phyloP scores from a whole-genome alignment of 1,140 invertebrate genomes.

The Proales similis region DNA sequence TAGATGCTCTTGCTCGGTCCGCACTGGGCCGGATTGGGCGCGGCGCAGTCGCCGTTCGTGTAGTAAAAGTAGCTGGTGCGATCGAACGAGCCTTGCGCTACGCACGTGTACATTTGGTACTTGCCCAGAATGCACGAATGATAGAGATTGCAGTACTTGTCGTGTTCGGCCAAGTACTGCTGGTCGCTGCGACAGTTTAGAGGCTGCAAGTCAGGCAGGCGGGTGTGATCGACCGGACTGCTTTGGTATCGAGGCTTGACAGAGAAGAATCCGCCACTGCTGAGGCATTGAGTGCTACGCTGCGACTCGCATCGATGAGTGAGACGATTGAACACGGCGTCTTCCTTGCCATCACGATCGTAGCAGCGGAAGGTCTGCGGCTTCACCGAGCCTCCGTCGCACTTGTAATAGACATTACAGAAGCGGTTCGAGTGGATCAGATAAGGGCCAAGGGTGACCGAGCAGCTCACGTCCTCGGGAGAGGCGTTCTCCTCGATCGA shows the following conservation, averaged over 20 bases:
- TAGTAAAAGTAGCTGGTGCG: slow-evolving; percentile 32
- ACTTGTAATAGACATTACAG: slow-evolving; percentile 36
- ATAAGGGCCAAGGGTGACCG: not conserved
- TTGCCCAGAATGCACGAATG: slow-evolving; percentile 31
- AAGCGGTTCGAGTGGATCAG: slow-evolving; percentile 8
- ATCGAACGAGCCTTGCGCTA: not conserved
- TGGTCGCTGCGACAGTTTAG: slow-evolving; percentile 13
- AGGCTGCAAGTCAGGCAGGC: not conserved
- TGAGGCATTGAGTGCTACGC: not conserved
- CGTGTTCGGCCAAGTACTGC: slow-evolving; percentile 29
- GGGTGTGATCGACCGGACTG: slow-evolving; percentile 16
- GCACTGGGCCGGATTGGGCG: slow-evolving; percentile 10
- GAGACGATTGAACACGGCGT: slow-evolving; percentile 9
- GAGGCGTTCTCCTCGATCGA: not conserved
- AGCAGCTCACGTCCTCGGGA: slow-evolving; percentile 11
- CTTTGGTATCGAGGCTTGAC: slow-evolving; percentile 14
- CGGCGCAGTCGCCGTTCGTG: slow-evolving; percentile 37
- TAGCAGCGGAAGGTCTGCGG: slow-evolving; percentile 14
- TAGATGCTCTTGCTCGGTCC: slow-evolving; percentile 2
- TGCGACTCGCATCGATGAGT: slow-evolving; percentile 2
- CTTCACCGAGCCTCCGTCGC: slow-evolving; percentile 11
- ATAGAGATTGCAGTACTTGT: slow-evolving; percentile 37
- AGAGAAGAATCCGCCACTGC: not conserved
- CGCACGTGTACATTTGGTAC: slow-evolving; percentile 37
- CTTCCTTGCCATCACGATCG: not conserved